Evolutionary conservation across 1,140 invertebrate genomes (phyloP), one percentile per base, ranked within the genome.

Genomic region (Heliothis virescens): DNA sequence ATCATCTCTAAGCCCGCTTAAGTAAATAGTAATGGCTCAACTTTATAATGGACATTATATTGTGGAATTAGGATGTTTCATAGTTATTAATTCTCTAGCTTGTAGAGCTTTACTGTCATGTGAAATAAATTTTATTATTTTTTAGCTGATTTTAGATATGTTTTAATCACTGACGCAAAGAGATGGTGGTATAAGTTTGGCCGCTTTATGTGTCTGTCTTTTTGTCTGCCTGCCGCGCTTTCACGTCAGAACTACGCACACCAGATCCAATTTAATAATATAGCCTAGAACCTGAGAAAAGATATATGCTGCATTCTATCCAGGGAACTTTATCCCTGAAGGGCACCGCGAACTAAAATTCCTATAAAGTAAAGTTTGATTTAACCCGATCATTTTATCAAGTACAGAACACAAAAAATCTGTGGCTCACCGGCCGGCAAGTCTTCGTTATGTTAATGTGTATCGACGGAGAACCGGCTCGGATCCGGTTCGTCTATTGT

Each of bases 401-500:
- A 63, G 29, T 41, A 41, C 34, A 41, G 29, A 63, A 63, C n/a
- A 26, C 50, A 21, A 16, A 50, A 52, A 41, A 52, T 41, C 47
- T 4, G 5, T 47, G 2, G 34, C 62, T 29, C 26, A 1, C 59
- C 26, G 12, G 60, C 60, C 13, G 29, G 26, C 60, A 16, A 16
- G 41, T 67, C 63, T 50, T 67, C 65, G 65, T 52, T 21, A 69
- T 21, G 18, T 52, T 69, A 69, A 69, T 53, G 48, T 50, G 47
- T 69, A 67, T 69, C 18, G 21, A 26, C 16, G 47, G 11, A 26
- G 9, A 52, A 52, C 65, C 65, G 65, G 65, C 47, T 26, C 65
- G 47, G 48, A 15, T 50, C 65, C 65, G 65, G 65, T 69, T 69
- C 47, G 48, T 26, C 65, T 52, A 69, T 69, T 69, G 65, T 69